A percentile compares a stretch with the other conserved stretches of the same genome.
phyloP scores from a whole-genome alignment of 2,888 invertebrate genomes.

The Drosophila nr. perissopoda region DNA sequence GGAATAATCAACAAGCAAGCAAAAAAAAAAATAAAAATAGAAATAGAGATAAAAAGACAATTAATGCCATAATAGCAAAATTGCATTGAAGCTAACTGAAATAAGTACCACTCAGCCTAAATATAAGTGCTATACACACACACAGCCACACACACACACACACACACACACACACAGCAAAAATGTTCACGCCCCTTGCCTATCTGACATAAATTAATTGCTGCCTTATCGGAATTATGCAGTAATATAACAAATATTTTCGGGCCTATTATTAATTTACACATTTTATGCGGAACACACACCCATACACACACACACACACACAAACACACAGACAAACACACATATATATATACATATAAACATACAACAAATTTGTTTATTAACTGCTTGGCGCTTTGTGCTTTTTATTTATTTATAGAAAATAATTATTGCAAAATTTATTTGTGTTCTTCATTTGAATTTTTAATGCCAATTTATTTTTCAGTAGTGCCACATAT shows the following conservation, averaged over 20 bases:
- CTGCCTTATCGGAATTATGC: conserved; percentile 42
- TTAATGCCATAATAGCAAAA: conserved; percentile 30
- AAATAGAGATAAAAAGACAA: conserved; percentile 13
- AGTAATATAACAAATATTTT: conserved; percentile 35
- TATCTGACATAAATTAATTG: conserved; percentile 47
- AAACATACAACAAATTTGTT: conserved; percentile 12
- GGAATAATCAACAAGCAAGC: neutral
- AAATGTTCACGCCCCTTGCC: conserved; percentile 11
- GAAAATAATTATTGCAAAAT: conserved; percentile 38
- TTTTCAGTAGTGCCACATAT: conserved; percentile 11
- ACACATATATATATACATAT: neutral
- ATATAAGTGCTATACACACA: conserved; percentile 10
- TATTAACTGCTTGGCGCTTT: conserved; percentile 27
- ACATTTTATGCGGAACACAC: conserved; percentile 1
- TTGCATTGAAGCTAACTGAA: conserved; percentile 25
- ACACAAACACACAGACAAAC: neutral
- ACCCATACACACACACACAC: neutral
- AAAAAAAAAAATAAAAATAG: conserved; percentile 17
- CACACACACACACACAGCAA: conserved; percentile 7
- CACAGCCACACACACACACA: conserved; percentile 14
- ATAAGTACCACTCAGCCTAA: conserved; percentile 27
- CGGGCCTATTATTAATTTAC: conserved; percentile 31
- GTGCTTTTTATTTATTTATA: conserved; percentile 36
- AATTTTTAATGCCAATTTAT: conserved; percentile 19
- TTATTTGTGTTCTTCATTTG: conserved; percentile 26